Percentiles rank a stretch among this genome's conserved stretches.
Conservation (phyloP, 2,113 vertebrate species). For the Mohoua ochrocephala region DNA sequence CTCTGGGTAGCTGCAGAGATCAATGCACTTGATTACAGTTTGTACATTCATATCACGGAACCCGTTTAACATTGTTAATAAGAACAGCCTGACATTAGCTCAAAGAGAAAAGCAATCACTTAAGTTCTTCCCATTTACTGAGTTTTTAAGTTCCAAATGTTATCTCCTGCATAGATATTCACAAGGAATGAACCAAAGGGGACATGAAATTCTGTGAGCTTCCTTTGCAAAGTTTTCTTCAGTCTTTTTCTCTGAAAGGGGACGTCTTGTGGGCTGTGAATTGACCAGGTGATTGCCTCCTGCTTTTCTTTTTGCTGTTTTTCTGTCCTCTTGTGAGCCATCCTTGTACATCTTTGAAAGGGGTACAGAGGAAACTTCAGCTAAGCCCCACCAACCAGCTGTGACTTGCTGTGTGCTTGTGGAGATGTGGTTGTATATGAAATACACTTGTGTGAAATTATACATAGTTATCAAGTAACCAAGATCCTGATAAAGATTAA, state of each 20-base stretch:
- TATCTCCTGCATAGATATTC: constrained; percentile 45
- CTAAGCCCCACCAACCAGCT: neutral
- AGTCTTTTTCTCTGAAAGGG: neutral
- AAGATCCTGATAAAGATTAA: neutral
- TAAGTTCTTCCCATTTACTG: constrained; percentile 49
- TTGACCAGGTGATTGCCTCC: neutral
- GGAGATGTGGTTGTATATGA: neutral
- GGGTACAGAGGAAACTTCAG: neutral
- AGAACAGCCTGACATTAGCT: constrained; percentile 43
- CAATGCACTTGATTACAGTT: constrained; percentile 31
- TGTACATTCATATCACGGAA: constrained; percentile 42
- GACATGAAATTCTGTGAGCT: neutral
- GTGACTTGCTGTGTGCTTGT: fast-evolving
- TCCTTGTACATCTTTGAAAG: neutral
- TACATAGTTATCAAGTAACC: neutral
- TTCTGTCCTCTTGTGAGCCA: neutral
- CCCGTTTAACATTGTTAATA: constrained; percentile 39
- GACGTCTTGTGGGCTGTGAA: neutral
- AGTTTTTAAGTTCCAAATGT: constrained; percentile 45
- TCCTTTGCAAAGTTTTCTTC: neutral
- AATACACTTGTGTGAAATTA: neutral
- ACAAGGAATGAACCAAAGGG: neutral
- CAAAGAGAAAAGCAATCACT: constrained; percentile 52
- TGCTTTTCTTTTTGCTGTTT: neutral
- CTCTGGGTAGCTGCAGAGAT: neutral